These are phyloP conservation scores for Plutella xylostella DNA, from an alignment of 2,888 invertebrate genomes.

Conservation along the genomic window DNA sequence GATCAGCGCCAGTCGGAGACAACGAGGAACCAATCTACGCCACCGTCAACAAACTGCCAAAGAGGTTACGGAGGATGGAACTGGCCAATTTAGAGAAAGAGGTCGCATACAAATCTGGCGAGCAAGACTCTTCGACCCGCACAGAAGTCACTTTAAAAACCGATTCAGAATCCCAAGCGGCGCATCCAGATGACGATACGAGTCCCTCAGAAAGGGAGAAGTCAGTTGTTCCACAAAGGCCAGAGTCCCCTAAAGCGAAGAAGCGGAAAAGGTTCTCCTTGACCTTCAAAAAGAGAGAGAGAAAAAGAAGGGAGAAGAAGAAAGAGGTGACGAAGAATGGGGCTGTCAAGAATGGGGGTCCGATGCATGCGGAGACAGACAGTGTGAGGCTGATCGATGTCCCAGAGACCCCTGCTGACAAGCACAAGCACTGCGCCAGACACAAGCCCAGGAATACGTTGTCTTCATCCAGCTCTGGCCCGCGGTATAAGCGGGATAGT, in stretches of 20 bases:
- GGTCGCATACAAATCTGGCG: slow-evolving; percentile 52
- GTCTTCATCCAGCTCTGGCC: slow-evolving; percentile 58
- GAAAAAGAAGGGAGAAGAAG: slow-evolving; percentile 57
- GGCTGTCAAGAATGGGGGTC: slow-evolving; percentile 39
- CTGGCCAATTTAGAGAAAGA: slow-evolving; percentile 60
- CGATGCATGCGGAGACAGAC: slow-evolving; percentile 47
- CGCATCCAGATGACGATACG: slow-evolving; percentile 56
- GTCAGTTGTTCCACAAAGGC: slow-evolving; percentile 44
- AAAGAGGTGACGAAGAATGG: slow-evolving; percentile 46
- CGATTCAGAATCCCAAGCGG: slow-evolving; percentile 43
- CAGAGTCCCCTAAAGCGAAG: slow-evolving; percentile 57
- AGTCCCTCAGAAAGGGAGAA: slow-evolving; percentile 60
- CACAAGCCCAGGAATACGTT: slow-evolving; percentile 50
- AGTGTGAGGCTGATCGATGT: slow-evolving; percentile 57
- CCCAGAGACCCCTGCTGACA: slow-evolving; percentile 35
- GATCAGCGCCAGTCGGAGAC: slow-evolving; percentile 64
- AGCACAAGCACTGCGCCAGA: slow-evolving; percentile 46
- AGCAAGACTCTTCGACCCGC: slow-evolving; percentile 51
- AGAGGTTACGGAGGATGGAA: slow-evolving; percentile 58
- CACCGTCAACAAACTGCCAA: slow-evolving; percentile 62
- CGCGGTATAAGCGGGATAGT: slow-evolving; percentile 66
- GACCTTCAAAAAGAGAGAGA: slow-evolving; percentile 58
- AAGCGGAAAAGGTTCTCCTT: slow-evolving; percentile 59
- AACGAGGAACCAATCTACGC: slow-evolving; percentile 64
- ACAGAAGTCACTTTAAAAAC: slow-evolving; percentile 55